Percentiles rank a stretch among this genome's conserved stretches.
Conservation (phyloP, 2,113 vertebrate species). For the Triplophysa dalaica region DNA sequence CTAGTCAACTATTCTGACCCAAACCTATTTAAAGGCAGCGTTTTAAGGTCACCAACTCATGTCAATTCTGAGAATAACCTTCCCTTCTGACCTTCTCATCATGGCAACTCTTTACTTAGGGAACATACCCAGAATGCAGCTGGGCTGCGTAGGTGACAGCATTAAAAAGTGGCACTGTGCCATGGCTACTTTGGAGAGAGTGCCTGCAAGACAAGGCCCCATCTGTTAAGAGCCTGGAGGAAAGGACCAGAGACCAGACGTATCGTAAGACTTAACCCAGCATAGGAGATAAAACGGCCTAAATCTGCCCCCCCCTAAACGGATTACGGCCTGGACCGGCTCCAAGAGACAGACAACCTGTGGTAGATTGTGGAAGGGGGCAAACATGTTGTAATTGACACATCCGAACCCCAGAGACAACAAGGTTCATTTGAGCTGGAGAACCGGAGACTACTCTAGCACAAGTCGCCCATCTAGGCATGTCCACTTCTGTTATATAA, state of each 20-base stretch:
- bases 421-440: background rate
- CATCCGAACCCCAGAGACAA: conserved; percentile 14
- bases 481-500: background rate
- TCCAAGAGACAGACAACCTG: conserved; percentile 31
- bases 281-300: conserved; percentile 35
- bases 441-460: background rate
- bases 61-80: background rate
- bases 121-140: conserved; percentile 21
- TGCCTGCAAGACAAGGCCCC: conserved; percentile 45
- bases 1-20: too few relatives aligned
- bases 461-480: background rate
- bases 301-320: conserved; percentile 30
- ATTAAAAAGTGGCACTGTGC: conserved; percentile 39
- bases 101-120: conserved; percentile 10
- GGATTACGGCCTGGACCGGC: conserved; percentile 44
- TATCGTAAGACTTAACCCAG: conserved; percentile 42
- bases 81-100: conserved; percentile 18
- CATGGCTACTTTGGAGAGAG: conserved; percentile 33
- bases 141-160: conserved; percentile 11
- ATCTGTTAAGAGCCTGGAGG: conserved; percentile 36
- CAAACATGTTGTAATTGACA: conserved; percentile 21
- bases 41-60: background rate
- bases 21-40: background rate
- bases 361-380: background rate
- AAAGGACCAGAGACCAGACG: conserved; percentile 29